phyloP scores from a whole-genome alignment of 2,797 vertebrate species.

The Eutrigla gurnardus region DNA sequence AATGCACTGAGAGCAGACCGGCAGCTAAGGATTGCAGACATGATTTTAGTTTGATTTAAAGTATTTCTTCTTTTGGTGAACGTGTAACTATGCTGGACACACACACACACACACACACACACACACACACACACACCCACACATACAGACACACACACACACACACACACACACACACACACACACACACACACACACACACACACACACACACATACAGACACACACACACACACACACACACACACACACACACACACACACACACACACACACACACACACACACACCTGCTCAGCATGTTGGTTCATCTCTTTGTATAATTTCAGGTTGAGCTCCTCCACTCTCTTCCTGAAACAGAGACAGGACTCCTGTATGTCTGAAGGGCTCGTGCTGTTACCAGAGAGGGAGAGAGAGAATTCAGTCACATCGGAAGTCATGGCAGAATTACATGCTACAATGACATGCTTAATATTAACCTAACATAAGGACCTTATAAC shows the following conservation, averaged over 20 bases:
- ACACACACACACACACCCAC: neutral
- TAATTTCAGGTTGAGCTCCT: slow-evolving; percentile 87
- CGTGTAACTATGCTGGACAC: too few species aligned
- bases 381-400: slow-evolving; percentile 80
- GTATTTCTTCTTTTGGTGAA: too few species aligned
- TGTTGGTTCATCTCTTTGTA: slow-evolving; percentile 82
- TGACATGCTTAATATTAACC: too few species aligned
- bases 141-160: neutral
- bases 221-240: neutral
- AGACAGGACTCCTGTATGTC: slow-evolving; percentile 87
- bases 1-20: too few species aligned
- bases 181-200: too few species aligned
- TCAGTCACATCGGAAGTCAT: neutral
- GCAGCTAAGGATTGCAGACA: too few species aligned
- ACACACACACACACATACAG: too few species aligned
- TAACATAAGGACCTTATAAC: too few species aligned
- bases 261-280: slow-evolving; percentile 14
- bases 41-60: too few species aligned
- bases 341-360: slow-evolving; percentile 86
- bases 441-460: too few species aligned
- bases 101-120: neutral
- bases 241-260: neutral
- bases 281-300: slow-evolving; percentile 86
- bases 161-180: too few species aligned
- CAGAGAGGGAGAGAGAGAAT: neutral